Percentiles rank a stretch among this genome's conserved stretches.
phyloP scores from a whole-genome alignment of 2,113 vertebrate genomes.

The Raja brachyura region DNA sequence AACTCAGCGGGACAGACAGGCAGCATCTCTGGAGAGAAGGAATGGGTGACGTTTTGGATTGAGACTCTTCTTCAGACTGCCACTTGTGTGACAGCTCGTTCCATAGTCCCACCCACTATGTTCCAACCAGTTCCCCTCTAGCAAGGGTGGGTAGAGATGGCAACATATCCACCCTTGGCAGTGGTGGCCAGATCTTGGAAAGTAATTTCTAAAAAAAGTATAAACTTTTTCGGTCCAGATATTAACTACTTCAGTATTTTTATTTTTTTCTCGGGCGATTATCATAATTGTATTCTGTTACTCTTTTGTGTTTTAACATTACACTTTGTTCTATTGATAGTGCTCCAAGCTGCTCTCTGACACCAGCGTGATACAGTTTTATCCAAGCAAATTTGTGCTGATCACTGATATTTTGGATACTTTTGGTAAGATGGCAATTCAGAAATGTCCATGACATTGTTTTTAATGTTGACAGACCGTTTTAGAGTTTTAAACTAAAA shows the following conservation, averaged over 20 bases:
- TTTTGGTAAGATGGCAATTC: constrained; percentile 67
- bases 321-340: constrained; percentile 52
- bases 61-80: too few species aligned
- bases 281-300: neutral
- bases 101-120: neutral
- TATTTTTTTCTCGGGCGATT: too few species aligned
- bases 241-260: neutral
- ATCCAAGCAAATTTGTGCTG: constrained; percentile 97
- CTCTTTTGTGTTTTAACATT: neutral
- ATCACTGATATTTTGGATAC: constrained; percentile 97
- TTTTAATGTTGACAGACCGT: neutral
- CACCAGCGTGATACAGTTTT: constrained; percentile 93
- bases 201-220: neutral
- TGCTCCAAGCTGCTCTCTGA: constrained; percentile 97
- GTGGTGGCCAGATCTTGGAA: too few species aligned
- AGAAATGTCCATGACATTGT: neutral
- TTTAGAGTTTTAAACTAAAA: neutral
- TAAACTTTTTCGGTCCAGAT: neutral
- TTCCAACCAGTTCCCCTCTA: too few species aligned
- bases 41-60: too few species aligned
- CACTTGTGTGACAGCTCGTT: too few species aligned
- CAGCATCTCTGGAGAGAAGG: too few species aligned
- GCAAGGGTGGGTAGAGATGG: too few species aligned
- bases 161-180: too few species aligned
- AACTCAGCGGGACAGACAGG: too few species aligned